Base-by-base conservation (phyloP, 1,140 invertebrate species). In the Coenobita brevimanus region DNA sequence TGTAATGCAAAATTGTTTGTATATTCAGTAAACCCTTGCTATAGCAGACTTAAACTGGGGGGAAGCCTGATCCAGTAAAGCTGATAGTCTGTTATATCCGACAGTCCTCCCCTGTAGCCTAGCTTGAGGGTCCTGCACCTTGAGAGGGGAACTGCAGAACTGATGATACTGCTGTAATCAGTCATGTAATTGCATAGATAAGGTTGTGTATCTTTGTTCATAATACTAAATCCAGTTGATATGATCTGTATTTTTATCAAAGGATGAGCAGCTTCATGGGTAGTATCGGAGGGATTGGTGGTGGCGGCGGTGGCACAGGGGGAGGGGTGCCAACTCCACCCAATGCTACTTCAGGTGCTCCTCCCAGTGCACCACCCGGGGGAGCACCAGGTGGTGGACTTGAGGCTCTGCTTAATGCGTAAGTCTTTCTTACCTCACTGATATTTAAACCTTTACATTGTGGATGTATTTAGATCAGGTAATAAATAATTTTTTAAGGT, bases 221-320 rank as follows among this genome's bases (percentile, higher is more conserved):
- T 73, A 33, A 3, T 73, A 10, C 3, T 73, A 33, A 85, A 90
- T 90, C 62, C 76, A 93, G 92, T 91, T 43, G 50, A 54, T 27
- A 24, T 78, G n/a, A 10, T 54, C 50, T 80, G 30, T 10, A 36
- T 43, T 67, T n/a, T 27, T 62, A 30, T 78, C 79, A 10, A 73
- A 87, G 85, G 85, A 92, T 94, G 92, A 91, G 92, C 38, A 92
- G 91, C 62, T 91, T 93, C 67, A 93, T 94, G 91, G 89, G 89
- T 17, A 89, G 89, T 84, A 89, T 88, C 64, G 88, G 82, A 57
- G 85, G 85, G 30, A 75, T 71, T 57, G 89, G 82, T 84, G 89
- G 73, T n/a, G 89, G 57, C 38, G 89, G 81, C 60, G 71, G 33
- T 76, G 10, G 0, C 27, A 13, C 0, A 30, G 38, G 24, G 0